Evolutionary conservation across 2,888 invertebrate genomes (phyloP).

Genomic region (Rhagonycha lutea): DNA sequence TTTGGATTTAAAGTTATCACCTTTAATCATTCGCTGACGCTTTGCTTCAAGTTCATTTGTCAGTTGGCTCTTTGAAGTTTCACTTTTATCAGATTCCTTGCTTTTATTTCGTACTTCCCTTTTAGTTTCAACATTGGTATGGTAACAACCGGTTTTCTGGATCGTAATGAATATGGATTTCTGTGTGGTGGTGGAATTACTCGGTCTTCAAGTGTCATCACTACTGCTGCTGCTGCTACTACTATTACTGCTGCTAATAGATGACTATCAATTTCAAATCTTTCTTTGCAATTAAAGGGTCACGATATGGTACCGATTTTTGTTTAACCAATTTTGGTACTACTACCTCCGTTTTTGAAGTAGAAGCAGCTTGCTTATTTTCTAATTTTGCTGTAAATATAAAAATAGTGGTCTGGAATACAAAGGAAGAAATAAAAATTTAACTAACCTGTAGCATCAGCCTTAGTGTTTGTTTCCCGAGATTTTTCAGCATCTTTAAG

Average conservation of each 20-base stretch:
- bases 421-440: background rate
- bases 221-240: conserved; percentile 11
- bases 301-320: conserved; percentile 38
- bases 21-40: conserved; percentile 40
- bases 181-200: too few relatives aligned
- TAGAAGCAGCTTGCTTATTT: background rate
- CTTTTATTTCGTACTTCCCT: background rate
- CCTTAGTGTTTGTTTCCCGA: background rate
- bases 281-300: conserved; percentile 46
- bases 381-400: background rate
- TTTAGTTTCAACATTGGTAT: background rate
- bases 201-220: background rate
- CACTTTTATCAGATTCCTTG: background rate
- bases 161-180: conserved; percentile 23
- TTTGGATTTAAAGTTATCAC: conserved; percentile 32
- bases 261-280: conserved; percentile 43
- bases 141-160: conserved; percentile 9
- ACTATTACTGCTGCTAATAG: conserved; percentile 7
- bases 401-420: background rate
- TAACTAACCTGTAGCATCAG: background rate
- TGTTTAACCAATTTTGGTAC: conserved; percentile 15
- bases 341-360: background rate
- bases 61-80: background rate
- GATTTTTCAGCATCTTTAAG: background rate
- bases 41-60: conserved; percentile 42